Conservation (phyloP, 2,888 invertebrate genomes). For the Pandemis heparana region DNA sequence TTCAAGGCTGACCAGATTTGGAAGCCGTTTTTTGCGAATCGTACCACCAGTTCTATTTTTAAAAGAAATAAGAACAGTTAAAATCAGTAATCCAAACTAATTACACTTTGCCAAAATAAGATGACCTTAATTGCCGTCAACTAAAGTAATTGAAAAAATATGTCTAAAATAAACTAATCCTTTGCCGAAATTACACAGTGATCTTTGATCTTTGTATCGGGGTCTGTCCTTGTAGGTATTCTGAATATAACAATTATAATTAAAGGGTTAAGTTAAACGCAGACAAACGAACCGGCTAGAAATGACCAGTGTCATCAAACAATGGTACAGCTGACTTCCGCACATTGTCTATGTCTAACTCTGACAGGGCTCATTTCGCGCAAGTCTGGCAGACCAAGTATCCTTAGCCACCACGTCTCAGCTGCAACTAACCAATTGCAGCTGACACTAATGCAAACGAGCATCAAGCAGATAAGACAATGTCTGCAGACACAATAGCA, state of each 20-base stretch:
- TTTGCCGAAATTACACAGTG: too few relatives aligned
- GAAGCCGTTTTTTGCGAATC: conserved; percentile 52
- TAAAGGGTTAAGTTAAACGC: conserved; percentile 40
- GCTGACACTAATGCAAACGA: conserved; percentile 29
- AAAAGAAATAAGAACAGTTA: conserved; percentile 19
- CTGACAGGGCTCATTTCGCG: conserved; percentile 52
- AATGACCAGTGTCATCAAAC: conserved; percentile 63
- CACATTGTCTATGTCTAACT: conserved; percentile 56
- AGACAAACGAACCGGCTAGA: conserved; percentile 60
- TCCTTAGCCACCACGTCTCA: conserved; percentile 15
- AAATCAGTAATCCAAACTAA: background rate
- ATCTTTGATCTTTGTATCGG: too few relatives aligned
- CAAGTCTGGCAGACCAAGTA: conserved; percentile 36
- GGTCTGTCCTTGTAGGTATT: background rate
- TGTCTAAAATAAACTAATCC: background rate
- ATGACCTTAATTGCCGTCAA: conserved; percentile 47
- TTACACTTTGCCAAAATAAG: conserved; percentile 10
- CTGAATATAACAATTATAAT: conserved; percentile 31
- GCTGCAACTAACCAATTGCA: conserved; percentile 17
- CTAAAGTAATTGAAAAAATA: conserved; percentile 33
- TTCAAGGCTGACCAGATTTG: conserved; percentile 76
- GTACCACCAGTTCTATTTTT: conserved; percentile 27
- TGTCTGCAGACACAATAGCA: conserved; percentile 49
- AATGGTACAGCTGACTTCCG: conserved; percentile 67
- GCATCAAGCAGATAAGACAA: conserved; percentile 31